phyloP scores from a whole-genome alignment of 2,888 invertebrate genomes.

The Danaus chrysippus region DNA sequence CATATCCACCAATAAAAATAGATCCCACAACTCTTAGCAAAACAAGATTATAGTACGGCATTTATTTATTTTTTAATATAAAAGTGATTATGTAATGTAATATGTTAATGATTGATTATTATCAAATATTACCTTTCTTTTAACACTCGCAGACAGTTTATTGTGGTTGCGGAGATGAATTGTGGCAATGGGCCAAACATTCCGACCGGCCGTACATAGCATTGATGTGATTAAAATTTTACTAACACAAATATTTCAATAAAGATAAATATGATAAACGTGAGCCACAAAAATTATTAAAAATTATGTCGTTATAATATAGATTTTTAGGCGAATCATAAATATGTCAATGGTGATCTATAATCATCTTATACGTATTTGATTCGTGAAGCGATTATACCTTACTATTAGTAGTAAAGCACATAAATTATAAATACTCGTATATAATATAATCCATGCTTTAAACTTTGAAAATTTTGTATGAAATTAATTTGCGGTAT shows the following conservation, averaged over 20 bases:
- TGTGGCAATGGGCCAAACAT: conserved; percentile 37
- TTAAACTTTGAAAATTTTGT: not conserved
- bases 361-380: no score
- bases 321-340: no score
- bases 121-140: conserved; percentile 24
- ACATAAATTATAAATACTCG: no score
- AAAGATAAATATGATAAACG: not conserved
- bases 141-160: conserved; percentile 35
- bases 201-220: conserved; percentile 31
- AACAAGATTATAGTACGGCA: not conserved
- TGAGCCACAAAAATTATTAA: not conserved
- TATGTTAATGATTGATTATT: conserved; percentile 5
- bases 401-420: no score
- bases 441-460: no score
- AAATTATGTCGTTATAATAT: no score
- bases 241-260: conserved; percentile 21
- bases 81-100: not conserved
- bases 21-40: not conserved
- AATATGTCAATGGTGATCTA: no score
- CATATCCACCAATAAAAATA: no score
- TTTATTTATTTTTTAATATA: not conserved
- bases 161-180: conserved; percentile 33
- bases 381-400: no score
- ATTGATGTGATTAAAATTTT: conserved; percentile 29
- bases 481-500: conserved; percentile 5